Conservation (phyloP, 2,797 vertebrate genomes). For the Fundulus diaphanus region DNA sequence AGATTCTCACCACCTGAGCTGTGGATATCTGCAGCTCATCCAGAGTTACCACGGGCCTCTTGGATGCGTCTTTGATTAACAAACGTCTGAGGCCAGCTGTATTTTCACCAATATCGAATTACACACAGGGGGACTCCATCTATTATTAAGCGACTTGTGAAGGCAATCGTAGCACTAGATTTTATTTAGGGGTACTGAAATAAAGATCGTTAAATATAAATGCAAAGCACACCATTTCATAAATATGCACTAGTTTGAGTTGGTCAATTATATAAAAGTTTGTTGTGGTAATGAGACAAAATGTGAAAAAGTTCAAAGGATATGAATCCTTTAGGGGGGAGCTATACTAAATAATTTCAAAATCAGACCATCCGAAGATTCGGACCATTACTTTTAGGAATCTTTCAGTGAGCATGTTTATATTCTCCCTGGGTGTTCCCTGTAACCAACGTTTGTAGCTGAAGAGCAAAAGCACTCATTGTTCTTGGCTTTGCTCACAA, state of each 20-base stretch:
- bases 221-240: not conserved
- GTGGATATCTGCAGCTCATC: too few relatives aligned
- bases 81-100: too few relatives aligned
- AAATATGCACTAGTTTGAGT: not conserved
- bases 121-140: too few relatives aligned
- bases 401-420: not conserved
- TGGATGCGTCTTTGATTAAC: too few relatives aligned
- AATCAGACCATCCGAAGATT: not conserved
- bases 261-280: not conserved
- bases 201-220: too few relatives aligned
- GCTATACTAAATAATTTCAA: not conserved
- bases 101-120: too few relatives aligned
- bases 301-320: not conserved
- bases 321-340: too few relatives aligned
- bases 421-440: not conserved
- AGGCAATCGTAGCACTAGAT: too few relatives aligned
- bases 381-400: not conserved
- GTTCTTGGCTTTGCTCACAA: conserved; percentile 24
- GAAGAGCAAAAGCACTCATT: conserved; percentile 15
- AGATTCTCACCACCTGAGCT: too few relatives aligned
- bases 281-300: not conserved
- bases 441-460: conserved; percentile 28
- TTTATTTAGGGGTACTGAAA: too few relatives aligned
- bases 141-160: not conserved
- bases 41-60: too few relatives aligned